Conservation (phyloP, 2,797 vertebrate genomes). For the Vipera ursinii region DNA sequence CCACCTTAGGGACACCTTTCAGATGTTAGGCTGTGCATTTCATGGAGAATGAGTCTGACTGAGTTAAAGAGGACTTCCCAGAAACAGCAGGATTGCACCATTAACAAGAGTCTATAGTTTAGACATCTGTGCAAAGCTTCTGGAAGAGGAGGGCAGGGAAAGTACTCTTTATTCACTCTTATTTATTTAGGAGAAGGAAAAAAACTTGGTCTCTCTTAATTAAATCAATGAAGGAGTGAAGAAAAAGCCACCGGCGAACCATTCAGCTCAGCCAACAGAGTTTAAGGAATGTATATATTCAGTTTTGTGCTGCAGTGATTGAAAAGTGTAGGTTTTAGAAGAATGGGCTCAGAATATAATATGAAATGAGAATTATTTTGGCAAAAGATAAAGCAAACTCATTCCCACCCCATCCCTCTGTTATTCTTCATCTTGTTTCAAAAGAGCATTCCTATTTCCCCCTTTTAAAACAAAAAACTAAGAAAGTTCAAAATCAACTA, state of each 20-base stretch:
- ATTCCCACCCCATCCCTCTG: not conserved
- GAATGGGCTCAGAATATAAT: too few relatives aligned
- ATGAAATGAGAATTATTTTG: not conserved
- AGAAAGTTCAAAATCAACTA: not conserved
- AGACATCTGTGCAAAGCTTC: not conserved
- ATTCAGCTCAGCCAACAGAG: not conserved
- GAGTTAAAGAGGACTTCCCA: not conserved
- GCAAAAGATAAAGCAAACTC: not conserved
- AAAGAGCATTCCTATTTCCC: not conserved
- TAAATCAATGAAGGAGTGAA: not conserved
- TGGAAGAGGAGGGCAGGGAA: not conserved
- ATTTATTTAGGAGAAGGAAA: not conserved
- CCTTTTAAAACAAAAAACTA: not conserved
- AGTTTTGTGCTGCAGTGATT: not conserved
- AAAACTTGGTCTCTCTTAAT: not conserved
- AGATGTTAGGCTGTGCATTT: not conserved
- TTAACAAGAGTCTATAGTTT: not conserved
- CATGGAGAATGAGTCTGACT: not conserved
- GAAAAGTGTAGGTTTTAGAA: not conserved
- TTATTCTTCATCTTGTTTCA: not conserved
- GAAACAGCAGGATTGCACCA: not conserved
- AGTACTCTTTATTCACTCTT: not conserved
- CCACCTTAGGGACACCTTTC: not conserved
- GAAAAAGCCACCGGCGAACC: not conserved
- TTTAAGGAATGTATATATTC: not conserved